These are phyloP conservation scores for Ceratitis capitata DNA, from an alignment of 1,140 invertebrate species.

Conservation along the genomic window DNA sequence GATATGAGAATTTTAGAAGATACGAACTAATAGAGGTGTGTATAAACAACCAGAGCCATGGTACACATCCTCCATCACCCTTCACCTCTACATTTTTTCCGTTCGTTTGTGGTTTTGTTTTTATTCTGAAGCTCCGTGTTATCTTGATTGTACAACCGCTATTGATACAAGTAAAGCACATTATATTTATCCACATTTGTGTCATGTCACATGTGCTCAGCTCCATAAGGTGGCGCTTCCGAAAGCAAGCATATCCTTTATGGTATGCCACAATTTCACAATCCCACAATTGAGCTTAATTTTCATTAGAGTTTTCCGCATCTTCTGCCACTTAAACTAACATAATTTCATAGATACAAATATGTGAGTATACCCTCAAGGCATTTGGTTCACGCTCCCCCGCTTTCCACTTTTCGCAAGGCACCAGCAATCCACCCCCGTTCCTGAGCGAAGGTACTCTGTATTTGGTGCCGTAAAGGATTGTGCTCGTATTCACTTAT, in stretches of 20 bases:
- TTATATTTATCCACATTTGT: background rate
- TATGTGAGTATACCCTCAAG: background rate
- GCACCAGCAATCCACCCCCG: background rate
- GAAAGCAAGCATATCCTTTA: background rate
- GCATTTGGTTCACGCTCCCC: background rate
- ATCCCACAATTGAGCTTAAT: too few relatives aligned
- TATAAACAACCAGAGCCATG: too few relatives aligned
- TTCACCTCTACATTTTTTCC: too few relatives aligned
- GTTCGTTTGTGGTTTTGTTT: too few relatives aligned
- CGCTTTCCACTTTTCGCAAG: background rate
- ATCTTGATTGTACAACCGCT: constrained; percentile 21
- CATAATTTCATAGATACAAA: background rate
- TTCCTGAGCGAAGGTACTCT: background rate
- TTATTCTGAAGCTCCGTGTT: background rate
- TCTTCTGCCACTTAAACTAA: background rate
- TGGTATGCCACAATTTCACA: constrained; percentile 9
- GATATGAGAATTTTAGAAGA: too few relatives aligned
- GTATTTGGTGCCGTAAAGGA: constrained; percentile 35
- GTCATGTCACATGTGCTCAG: background rate
- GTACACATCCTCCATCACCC: too few relatives aligned
- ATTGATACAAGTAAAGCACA: background rate
- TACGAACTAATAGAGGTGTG: too few relatives aligned
- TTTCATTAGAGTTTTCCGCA: background rate
- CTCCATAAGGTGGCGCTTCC: constrained; percentile 22
- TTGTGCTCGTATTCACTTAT: constrained; percentile 27